Conservation (phyloP, 2,113 vertebrate species). For the Pleuronectes platessa region DNA sequence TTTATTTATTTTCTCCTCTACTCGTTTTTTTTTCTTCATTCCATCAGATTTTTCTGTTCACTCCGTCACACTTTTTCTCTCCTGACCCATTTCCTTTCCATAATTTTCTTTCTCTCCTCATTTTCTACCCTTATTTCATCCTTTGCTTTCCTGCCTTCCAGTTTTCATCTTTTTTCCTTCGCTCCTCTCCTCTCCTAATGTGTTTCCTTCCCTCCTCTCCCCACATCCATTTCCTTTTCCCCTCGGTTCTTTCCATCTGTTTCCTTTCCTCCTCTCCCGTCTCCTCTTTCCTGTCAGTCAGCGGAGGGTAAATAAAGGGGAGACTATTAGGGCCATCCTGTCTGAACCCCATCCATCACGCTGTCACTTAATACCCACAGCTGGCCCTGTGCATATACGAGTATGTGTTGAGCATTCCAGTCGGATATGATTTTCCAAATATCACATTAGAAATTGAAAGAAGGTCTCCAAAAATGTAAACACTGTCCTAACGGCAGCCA, state of each 20-base stretch:
- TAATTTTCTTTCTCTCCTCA: not conserved
- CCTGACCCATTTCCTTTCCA: not conserved
- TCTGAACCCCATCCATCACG: slow-evolving; percentile 79
- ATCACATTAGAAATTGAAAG: not conserved
- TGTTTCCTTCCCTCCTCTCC: not conserved
- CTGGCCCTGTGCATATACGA: slow-evolving; percentile 39
- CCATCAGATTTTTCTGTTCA: too few species aligned
- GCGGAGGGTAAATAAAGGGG: slow-evolving; percentile 77
- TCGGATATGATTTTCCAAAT: not conserved
- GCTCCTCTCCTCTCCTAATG: not conserved
- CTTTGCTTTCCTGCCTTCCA: not conserved
- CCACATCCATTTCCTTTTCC: not conserved
- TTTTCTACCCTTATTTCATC: not conserved
- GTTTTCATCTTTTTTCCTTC: not conserved
- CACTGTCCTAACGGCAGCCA: not conserved
- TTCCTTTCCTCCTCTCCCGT: not conserved
- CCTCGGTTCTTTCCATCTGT: not conserved
- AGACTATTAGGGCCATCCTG: slow-evolving; percentile 77
- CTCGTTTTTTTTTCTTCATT: not conserved
- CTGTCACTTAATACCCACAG: slow-evolving; percentile 79
- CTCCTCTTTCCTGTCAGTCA: slow-evolving; percentile 65
- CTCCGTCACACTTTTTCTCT: too few species aligned
- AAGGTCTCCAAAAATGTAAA: not conserved
- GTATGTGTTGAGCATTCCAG: not conserved
- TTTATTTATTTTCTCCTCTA: not conserved